These are phyloP conservation scores for Cydia pomonella DNA, from an alignment of 1,140 invertebrate species.

Conservation along the genomic window DNA sequence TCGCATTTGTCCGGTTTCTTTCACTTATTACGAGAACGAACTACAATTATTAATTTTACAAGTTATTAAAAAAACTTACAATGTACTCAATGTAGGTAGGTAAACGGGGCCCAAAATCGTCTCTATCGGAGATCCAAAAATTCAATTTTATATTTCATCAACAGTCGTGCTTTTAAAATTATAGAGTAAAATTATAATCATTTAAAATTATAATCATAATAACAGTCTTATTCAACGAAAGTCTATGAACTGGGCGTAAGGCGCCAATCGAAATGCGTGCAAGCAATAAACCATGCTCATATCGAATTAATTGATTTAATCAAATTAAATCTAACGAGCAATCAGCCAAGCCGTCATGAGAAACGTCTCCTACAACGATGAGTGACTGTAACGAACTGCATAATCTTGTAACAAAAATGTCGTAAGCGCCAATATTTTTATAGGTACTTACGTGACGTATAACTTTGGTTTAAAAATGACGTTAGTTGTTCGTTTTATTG, in stretches of 20 bases:
- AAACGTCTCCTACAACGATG: neutral
- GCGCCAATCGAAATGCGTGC: slow-evolving; percentile 8
- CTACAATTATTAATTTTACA: no score
- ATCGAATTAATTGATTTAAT: slow-evolving; percentile 13
- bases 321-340: slow-evolving; percentile 7
- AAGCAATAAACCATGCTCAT: neutral
- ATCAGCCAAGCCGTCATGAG: neutral
- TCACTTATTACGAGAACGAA: no score
- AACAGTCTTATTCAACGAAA: neutral
- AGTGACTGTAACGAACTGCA: slow-evolving; percentile 14
- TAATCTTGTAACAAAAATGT: neutral
- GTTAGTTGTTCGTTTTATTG: no score
- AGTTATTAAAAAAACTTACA: no score
- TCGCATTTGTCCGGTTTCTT: no score
- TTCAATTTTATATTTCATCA: no score
- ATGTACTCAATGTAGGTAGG: no score
- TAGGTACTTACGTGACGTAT: neutral
- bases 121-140: no score
- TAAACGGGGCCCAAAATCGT: no score
- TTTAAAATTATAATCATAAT: no score
- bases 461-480: slow-evolving; percentile 23
- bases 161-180: no score
- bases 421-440: neutral
- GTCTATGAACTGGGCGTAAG: neutral
- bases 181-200: no score